Conservation (phyloP, 2,797 vertebrate genomes). For the Eulemur rubriventer region DNA sequence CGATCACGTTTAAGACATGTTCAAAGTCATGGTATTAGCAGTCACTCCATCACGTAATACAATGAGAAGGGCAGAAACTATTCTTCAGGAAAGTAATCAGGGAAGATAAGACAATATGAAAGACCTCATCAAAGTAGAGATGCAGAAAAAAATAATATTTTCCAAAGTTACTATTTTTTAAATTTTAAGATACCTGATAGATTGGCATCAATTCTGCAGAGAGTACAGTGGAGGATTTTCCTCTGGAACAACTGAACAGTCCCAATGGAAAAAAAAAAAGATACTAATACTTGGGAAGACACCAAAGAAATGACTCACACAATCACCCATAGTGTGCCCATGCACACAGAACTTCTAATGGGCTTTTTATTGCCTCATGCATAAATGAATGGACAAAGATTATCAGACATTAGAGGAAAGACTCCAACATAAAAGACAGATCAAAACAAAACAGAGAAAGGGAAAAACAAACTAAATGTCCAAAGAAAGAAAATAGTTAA, state of each 20-base stretch:
- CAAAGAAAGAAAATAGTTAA: background rate
- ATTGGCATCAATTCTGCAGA: background rate
- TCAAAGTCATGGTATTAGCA: background rate
- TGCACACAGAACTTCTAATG: background rate
- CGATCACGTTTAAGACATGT: background rate
- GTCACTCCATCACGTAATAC: background rate
- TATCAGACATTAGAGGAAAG: background rate
- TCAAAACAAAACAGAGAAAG: conserved; percentile 4
- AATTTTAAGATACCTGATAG: background rate
- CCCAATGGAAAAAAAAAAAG: background rate
- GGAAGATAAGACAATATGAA: background rate
- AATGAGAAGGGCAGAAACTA: background rate
- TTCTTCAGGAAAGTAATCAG: background rate
- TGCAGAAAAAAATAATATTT: conserved; percentile 1
- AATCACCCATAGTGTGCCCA: background rate
- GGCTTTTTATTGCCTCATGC: conserved; percentile 31
- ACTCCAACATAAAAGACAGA: background rate
- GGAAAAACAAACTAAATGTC: background rate
- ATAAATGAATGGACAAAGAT: conserved; percentile 41
- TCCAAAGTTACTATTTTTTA: conserved; percentile 13
- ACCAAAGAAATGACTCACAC: conserved; percentile 31
- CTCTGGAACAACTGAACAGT: conserved; percentile 17
- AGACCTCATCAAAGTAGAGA: conserved; percentile 22
- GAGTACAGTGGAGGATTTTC: background rate
- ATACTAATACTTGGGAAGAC: background rate